Evolutionary conservation across 2,888 invertebrate species (phyloP), one percentile per base, ranked within the genome.

Genomic region (Uloborus plumipes): DNA sequence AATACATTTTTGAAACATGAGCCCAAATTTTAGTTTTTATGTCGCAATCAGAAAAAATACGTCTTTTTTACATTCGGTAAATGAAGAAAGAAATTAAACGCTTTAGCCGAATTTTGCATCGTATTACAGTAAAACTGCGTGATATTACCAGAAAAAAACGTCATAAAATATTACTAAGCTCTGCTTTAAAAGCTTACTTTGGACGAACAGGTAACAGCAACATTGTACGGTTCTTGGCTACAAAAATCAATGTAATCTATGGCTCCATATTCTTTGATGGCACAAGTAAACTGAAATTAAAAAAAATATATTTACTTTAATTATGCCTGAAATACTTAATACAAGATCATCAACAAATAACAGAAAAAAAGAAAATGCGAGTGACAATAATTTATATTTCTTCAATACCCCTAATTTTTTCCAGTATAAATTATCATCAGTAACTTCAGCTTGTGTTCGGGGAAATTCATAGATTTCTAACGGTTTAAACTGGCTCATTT

Each of bases 141-240:
- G 31, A 31, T 31, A 31, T 4, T 31, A 31, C 31, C 31, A 31
- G 7, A 31, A 4, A 31, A 31, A 31, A 31, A 7, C 31, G 7
- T 31, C 7, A 31, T 31, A 31, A 31, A 31, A n/a, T 31, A 7
- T 31, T 31, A 31, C 7, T 31, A 31, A 31, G 31, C 31, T 31
- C 31, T n/a, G n/a, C 31, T 31, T 31, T 31, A 31, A 31, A 31
- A 51, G 79, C 88, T 89, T 86, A 97, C 94, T 88, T 95, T 92
- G 0, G 95, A 94, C 0, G 97, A 97, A 88, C 95, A 96, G 74
- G 98, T 97, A 20, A 96, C 94, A 11, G 97, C 97, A 90, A 98
- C 95, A 88, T 95, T 93, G 90, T 95, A 92, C 0, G 98, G 97
- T 87, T 95, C 94, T 14, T 93, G 92, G 0, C 96, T 95, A 84